Base-by-base conservation (phyloP, 1,140 invertebrate species). In the Drosophila rhopaloa region DNA sequence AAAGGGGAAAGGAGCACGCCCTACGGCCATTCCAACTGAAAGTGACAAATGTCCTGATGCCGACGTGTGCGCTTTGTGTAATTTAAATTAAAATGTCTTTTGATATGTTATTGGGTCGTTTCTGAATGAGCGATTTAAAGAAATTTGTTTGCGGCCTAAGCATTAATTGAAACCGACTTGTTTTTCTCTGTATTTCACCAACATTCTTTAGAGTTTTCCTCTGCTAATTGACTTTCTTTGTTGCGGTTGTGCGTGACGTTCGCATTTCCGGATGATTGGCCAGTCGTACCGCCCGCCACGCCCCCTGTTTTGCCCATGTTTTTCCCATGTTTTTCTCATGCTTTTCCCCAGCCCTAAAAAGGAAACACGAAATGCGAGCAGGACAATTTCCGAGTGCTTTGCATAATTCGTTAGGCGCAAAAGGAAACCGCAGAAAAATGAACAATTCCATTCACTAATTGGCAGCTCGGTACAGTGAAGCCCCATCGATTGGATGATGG, bases 171-270 rank as follows among this genome's bases (percentile, higher is more conserved):
- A 66, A 40, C 24, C 59, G 27, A 7, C 59, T 32, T 41, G 54
- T 40, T 66, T 51, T 37, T 38, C 14, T 48, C 7, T 24, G 32
- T 61, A 46, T 43, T 46, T 37, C 44, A 35, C 40, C 53, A 48
- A 32, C 44, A 63, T 63, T 63, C 50, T 62, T 61, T 14, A 19
- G 37, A 29, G 19, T 50, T 46, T 57, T 58, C 48, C 38, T 55
- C 70, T 77, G 75, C 75, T 77, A 77, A 77, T 77, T 77, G 75
- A 77, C 63, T 77, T 77, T 77, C 74, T 77, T 77, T 77, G 75
- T 77, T 77, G 75, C 74, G 75, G 75, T 62, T 77, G 73, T 77
- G 62, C 62, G 73, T 77, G 56, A 77, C 73, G 56, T 68, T 76
- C 74, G 73, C 62, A 77, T 77, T 77, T 77, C 73, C 74, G 63